Conservation (phyloP, 2,888 invertebrate species). For the Tanytarsus gracilentus region DNA sequence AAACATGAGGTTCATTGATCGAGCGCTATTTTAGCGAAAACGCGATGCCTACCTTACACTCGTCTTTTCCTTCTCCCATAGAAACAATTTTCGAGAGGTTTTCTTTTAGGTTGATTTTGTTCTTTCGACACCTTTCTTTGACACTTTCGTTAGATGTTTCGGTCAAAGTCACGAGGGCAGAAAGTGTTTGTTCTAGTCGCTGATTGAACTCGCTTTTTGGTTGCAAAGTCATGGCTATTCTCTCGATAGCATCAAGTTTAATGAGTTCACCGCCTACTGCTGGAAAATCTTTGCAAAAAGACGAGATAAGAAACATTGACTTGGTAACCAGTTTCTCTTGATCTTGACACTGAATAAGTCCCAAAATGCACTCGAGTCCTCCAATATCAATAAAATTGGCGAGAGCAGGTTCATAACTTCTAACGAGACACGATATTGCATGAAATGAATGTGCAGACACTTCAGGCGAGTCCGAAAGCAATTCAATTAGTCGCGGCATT, state of each 20-base stretch:
- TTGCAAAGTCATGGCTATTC: constrained; percentile 31
- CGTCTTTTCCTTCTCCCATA: constrained; percentile 13
- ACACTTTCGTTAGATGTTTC: constrained; percentile 29
- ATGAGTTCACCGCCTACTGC: constrained; percentile 44
- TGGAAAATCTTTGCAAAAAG: constrained; percentile 48
- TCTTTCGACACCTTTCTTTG: constrained; percentile 28
- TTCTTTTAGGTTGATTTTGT: constrained; percentile 27
- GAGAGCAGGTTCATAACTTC: constrained; percentile 54
- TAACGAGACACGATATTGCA: constrained; percentile 67
- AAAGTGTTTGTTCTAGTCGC: constrained; percentile 33
- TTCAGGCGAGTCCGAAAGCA: constrained; percentile 49
- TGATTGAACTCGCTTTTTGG: constrained; percentile 31
- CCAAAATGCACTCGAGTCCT: constrained; percentile 56
- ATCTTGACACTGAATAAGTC: constrained; percentile 50
- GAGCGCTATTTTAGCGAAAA: background rate
- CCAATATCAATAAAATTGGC: constrained; percentile 52
- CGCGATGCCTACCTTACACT: constrained; percentile 15
- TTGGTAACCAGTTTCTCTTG: constrained; percentile 55
- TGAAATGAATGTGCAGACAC: constrained; percentile 62
- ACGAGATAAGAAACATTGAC: constrained; percentile 59
- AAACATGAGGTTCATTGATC: constrained; percentile 15
- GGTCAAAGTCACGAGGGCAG: constrained; percentile 32
- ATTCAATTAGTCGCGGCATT: constrained; percentile 52
- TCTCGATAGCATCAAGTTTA: constrained; percentile 32
- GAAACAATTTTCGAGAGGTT: constrained; percentile 3